phyloP scores from a whole-genome alignment of 2,113 vertebrate genomes.

The Lophura nycthemera region DNA sequence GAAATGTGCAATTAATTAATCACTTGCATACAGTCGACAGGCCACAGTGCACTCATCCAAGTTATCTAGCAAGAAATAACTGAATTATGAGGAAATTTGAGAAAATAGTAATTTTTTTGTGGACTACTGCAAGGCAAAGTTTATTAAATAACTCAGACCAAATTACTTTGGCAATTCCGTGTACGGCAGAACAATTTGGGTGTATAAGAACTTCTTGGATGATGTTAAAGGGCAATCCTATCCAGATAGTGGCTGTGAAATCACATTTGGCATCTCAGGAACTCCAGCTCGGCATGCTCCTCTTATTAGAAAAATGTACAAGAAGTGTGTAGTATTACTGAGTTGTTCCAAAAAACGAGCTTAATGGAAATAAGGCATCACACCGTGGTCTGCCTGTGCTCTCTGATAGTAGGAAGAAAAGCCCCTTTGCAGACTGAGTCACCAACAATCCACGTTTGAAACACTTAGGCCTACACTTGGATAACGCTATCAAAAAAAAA shows the following conservation, averaged over 20 bases:
- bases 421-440: neutral
- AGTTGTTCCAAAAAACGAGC: neutral
- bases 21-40: neutral
- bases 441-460: neutral
- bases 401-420: neutral
- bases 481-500: fast-evolving
- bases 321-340: neutral
- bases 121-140: slow-evolving; percentile 12
- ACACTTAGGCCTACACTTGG: neutral
- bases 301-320: slow-evolving; percentile 5
- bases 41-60: neutral
- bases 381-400: neutral
- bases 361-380: neutral
- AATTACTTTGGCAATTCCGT: slow-evolving; percentile 31
- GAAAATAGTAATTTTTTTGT: neutral
- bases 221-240: slow-evolving; percentile 45
- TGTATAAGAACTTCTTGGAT: slow-evolving; percentile 8
- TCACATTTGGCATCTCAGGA: slow-evolving; percentile 55
- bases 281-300: neutral
- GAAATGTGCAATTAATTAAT: slow-evolving; percentile 55
- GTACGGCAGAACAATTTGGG: slow-evolving; percentile 23
- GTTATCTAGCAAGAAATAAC: slow-evolving; percentile 33
- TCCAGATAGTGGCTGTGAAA: slow-evolving; percentile 45
- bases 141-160: slow-evolving; percentile 46
- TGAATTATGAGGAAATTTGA: slow-evolving; percentile 36